Conservation (phyloP, 2,113 vertebrate species). For the Tursiops truncatus region DNA sequence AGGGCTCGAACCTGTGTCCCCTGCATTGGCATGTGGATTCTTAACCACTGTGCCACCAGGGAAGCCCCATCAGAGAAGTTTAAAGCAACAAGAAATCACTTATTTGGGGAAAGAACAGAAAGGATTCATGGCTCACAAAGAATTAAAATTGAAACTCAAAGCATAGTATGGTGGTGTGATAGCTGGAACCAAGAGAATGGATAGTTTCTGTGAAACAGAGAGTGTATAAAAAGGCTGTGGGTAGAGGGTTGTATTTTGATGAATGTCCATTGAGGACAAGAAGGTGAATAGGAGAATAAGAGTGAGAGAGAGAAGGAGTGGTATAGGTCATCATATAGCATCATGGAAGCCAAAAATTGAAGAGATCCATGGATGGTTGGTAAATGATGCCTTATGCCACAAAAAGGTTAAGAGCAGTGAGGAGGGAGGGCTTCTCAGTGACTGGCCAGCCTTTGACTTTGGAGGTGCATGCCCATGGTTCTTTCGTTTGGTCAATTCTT, state of each 20-base stretch:
- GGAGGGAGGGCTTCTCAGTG: not conserved
- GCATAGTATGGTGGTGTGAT: not conserved
- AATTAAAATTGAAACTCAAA: not conserved
- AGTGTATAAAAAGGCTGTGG: not conserved
- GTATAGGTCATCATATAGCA: not conserved
- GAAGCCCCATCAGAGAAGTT: not conserved
- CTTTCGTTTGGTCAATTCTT: not conserved
- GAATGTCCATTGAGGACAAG: not conserved
- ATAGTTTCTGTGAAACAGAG: not conserved
- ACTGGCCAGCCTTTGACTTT: not conserved
- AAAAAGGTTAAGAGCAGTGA: not conserved
- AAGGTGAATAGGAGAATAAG: not conserved
- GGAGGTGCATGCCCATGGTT: not conserved
- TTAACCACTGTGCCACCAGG: too few species aligned
- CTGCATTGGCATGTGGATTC: too few species aligned
- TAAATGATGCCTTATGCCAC: not conserved
- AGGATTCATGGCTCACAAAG: not conserved
- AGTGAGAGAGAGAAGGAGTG: not conserved
- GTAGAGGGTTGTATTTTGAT: not conserved
- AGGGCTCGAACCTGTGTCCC: too few species aligned
- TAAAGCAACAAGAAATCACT: constrained; percentile 1
- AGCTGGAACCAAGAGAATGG: not conserved
- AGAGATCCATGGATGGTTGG: not conserved
- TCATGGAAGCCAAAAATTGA: not conserved
- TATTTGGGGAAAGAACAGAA: not conserved